These are phyloP conservation scores for Leucoma salicis DNA, from an alignment of 2,888 invertebrate species.

Conservation along the genomic window DNA sequence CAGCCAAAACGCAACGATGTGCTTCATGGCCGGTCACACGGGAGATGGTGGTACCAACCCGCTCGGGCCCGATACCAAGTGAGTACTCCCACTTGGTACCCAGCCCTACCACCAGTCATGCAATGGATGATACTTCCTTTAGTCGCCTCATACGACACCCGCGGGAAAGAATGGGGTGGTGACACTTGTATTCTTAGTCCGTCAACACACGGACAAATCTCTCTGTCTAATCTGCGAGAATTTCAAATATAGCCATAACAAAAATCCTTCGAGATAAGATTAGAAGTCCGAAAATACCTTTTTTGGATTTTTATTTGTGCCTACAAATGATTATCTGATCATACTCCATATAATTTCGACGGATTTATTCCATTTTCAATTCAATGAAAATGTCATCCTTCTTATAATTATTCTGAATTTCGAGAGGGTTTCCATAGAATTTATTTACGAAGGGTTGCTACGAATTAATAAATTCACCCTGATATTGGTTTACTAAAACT, in stretches of 20 bases:
- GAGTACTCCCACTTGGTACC: too few relatives aligned
- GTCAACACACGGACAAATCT: too few relatives aligned
- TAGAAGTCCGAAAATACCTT: constrained; percentile 37
- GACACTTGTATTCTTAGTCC: too few relatives aligned
- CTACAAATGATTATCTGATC: constrained; percentile 40
- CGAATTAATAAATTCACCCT: background rate
- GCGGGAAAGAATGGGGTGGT: too few relatives aligned
- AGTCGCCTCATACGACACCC: too few relatives aligned
- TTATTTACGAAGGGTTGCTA: background rate
- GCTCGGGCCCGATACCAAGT: too few relatives aligned
- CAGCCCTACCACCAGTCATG: too few relatives aligned
- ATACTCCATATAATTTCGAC: constrained; percentile 39
- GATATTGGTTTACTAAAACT: background rate
- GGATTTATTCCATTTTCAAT: constrained; percentile 40
- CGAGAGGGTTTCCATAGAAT: constrained; percentile 13
- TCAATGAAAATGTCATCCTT: constrained; percentile 34
- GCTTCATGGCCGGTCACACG: too few relatives aligned
- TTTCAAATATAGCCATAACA: constrained; percentile 36
- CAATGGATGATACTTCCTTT: too few relatives aligned
- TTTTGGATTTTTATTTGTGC: constrained; percentile 36
- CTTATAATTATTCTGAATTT: constrained; percentile 26
- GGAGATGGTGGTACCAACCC: too few relatives aligned
- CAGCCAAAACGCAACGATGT: too few relatives aligned
- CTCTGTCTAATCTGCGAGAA: too few relatives aligned
- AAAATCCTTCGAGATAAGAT: constrained; percentile 44